phyloP scores from a whole-genome alignment of 2,888 invertebrate species.

The Elegia similella region DNA sequence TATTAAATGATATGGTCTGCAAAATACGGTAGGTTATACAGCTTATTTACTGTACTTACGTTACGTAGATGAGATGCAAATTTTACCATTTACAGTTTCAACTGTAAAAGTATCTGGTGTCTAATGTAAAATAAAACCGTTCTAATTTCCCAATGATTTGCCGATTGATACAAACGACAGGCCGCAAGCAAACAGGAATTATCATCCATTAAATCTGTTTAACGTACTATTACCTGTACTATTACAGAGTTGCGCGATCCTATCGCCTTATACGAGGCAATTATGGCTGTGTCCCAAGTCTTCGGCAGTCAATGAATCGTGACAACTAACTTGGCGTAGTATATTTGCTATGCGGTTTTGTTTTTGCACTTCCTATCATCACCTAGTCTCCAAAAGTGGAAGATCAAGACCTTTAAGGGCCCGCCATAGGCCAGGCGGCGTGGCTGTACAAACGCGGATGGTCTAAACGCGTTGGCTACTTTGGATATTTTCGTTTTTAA shows the following conservation, averaged over 20 bases:
- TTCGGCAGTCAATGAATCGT: neutral
- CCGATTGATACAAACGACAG: conserved; percentile 3
- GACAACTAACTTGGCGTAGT: neutral
- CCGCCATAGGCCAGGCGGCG: too few relatives aligned
- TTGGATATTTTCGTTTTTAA: too few relatives aligned
- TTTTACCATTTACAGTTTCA: neutral
- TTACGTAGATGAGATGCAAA: neutral
- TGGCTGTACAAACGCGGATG: too few relatives aligned
- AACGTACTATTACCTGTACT: neutral
- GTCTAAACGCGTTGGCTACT: too few relatives aligned
- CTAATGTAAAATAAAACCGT: neutral
- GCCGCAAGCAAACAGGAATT: conserved; percentile 7
- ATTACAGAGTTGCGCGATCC: conserved; percentile 10
- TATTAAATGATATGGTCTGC: too few relatives aligned
- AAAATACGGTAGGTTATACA: too few relatives aligned
- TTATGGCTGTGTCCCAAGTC: conserved; percentile 1
- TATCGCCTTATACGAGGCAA: conserved; percentile 9
- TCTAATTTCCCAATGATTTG: conserved; percentile 1
- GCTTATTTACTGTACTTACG: too few relatives aligned
- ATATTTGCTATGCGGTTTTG: neutral
- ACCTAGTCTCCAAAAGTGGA: too few relatives aligned
- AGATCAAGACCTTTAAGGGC: too few relatives aligned
- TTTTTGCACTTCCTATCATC: neutral
- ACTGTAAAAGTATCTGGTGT: neutral
- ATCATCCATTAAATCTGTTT: conserved; percentile 1